phyloP scores from a whole-genome alignment of 2,888 invertebrate species.

The Lingula anatina region DNA sequence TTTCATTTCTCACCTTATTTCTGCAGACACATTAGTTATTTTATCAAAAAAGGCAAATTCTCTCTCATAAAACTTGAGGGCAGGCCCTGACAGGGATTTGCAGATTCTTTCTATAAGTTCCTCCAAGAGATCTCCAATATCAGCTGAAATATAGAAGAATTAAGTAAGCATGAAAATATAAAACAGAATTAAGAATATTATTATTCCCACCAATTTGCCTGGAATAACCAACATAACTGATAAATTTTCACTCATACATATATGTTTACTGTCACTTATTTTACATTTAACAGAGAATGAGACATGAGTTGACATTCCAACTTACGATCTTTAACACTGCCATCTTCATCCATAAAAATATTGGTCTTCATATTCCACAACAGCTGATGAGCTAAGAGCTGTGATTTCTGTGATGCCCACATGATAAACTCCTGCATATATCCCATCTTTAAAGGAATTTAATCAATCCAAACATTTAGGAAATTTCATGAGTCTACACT shows the following conservation, averaged over 20 bases:
- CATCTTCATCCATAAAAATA: conserved; percentile 95
- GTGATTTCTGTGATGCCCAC: conserved; percentile 86
- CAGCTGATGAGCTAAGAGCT: conserved; percentile 94
- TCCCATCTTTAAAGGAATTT: conserved; percentile 73
- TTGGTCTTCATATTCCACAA: conserved; percentile 99
- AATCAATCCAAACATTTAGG: background rate
- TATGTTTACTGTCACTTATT: too few species aligned
- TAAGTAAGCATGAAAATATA: conserved; percentile 4
- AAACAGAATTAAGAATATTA: too few species aligned
- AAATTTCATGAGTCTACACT: background rate
- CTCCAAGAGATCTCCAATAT: conserved; percentile 45
- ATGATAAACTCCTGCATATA: conserved; percentile 95
- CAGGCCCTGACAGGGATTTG: conserved; percentile 81
- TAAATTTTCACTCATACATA: too few species aligned
- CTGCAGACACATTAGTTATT: conserved; percentile 94
- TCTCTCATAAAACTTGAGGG: conserved; percentile 90
- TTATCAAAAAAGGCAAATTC: conserved; percentile 98
- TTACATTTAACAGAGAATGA: too few species aligned
- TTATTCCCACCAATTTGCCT: too few species aligned
- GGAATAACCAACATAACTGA: too few species aligned
- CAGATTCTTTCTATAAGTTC: conserved; percentile 62
- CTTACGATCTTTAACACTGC: conserved; percentile 72
- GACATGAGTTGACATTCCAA: too few species aligned
- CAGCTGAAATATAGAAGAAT: conserved; percentile 39
- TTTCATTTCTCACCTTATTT: conserved; percentile 68